A percentile compares a stretch with the other conserved stretches of the same genome.
Evolutionary conservation across 2,113 vertebrate genomes (phyloP).

Genomic region (Falcunculus frontatus): DNA sequence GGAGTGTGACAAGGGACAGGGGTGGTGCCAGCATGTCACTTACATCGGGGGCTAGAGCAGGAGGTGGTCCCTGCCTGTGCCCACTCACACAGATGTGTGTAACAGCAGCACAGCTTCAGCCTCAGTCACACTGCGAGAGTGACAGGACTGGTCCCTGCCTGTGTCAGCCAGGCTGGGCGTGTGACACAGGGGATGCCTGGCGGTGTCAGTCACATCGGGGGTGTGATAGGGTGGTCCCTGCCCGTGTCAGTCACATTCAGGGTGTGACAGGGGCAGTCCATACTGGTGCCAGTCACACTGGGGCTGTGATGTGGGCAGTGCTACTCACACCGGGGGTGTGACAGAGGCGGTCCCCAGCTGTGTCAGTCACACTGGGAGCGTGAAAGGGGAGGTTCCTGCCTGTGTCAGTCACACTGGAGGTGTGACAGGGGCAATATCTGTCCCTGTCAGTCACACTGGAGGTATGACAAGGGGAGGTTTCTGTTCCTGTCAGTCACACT

Average conservation of each 20-base stretch:
- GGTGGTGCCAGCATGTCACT: not conserved
- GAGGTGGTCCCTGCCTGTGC: not conserved
- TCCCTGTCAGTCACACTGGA: not conserved
- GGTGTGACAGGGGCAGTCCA: not conserved
- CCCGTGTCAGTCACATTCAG: not conserved
- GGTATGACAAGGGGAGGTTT: accelerated
- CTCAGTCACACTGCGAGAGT: not conserved
- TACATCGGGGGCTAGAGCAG: accelerated
- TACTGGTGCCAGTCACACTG: accelerated
- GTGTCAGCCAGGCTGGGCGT: not conserved
- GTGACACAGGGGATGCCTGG: not conserved
- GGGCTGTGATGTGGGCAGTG: not conserved
- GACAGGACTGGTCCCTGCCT: accelerated
- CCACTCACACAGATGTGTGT: not conserved
- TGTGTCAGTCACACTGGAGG: not conserved
- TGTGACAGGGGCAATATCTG: not conserved
- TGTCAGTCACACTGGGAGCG: not conserved
- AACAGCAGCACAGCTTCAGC: not conserved
- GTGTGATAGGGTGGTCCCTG: not conserved
- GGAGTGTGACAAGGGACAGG: not conserved
- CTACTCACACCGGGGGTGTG: not conserved
- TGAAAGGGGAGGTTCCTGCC: not conserved
- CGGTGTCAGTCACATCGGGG: not conserved
- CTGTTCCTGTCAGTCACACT: accelerated
- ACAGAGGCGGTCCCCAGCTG: accelerated